Base-by-base conservation (phyloP, 2,113 vertebrate species). In the Cyanoramphus novaezelandiae region DNA sequence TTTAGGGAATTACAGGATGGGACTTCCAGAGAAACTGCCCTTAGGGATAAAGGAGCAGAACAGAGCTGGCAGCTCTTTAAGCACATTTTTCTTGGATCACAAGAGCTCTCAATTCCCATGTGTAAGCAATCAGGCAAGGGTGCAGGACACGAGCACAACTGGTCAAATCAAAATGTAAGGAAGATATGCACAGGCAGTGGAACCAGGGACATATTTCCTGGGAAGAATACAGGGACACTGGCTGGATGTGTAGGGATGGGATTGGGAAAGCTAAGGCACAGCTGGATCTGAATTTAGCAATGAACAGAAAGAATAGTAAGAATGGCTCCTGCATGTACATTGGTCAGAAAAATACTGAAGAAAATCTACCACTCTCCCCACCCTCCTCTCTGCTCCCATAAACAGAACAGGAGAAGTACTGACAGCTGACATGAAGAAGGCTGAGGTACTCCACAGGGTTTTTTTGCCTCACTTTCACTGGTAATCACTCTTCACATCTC, bases 381-480 rank as follows among this genome's bases (percentile, higher is more conserved):
- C 20, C 2, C 18, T 29, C 7, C 4, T 11, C 28, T 47, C 21
- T 64, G 25, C 23, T 6, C 28, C 16, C 4, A 25, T 31, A 47
- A 78, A 69, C 7, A 2, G 24, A 37, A 63, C 17, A 55, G 16
- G 13, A 67, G 3, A 83, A 62, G 15, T 28, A 49, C 17, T 41
- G 12, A 62, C 11, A 70, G 35, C 11, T 0, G 0, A 35, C 35
- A 80, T 12, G 13, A 28, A 44, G 44, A 63, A 17, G 6, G 8
- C 19, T 70, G 31, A 80, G 8, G 5, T 33, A 70, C 0, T 1
- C 37, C 46, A 9, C 8, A 52, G 11, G 11, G 3, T 29, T 65
- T 65, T 77, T 84, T 50, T 77, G 23, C 29, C 41, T 74, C 47
- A 7, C 11, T 39, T 70, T 64, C 24, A 55, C 15, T 41, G 33